Conservation (phyloP, 2,797 vertebrate genomes). For the Enteromius treurensis region DNA sequence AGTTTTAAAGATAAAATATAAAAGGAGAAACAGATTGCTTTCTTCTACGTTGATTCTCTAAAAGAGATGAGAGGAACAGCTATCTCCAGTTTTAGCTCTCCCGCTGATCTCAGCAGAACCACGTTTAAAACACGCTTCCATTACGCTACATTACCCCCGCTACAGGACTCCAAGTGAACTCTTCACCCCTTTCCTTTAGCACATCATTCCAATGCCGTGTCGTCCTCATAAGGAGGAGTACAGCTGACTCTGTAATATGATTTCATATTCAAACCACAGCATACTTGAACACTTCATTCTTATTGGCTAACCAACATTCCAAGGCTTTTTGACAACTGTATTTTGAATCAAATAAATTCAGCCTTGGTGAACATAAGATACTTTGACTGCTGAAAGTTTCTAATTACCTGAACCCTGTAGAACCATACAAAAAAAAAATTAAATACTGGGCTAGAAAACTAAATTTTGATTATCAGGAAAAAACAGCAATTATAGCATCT, state of each 20-base stretch:
- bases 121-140: constrained; percentile 32
- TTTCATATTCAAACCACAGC: not conserved
- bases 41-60: constrained; percentile 35
- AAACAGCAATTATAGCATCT: not conserved
- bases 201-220: not conserved
- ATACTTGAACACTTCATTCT: not conserved
- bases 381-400: not conserved
- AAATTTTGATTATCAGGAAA: not conserved
- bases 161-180: constrained; percentile 30
- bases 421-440: not conserved
- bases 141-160: constrained; percentile 19
- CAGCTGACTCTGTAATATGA: constrained; percentile 5
- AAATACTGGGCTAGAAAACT: not conserved
- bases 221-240: constrained; percentile 1
- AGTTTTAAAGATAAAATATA: constrained; percentile 21
- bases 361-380: not conserved
- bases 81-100: constrained; percentile 42
- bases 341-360: not conserved
- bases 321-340: not conserved
- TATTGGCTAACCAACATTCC: not conserved
- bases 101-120: constrained; percentile 46
- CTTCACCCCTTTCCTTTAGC: not conserved
- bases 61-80: constrained; percentile 18
- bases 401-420: not conserved
- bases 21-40: constrained; percentile 36